Evolutionary conservation across 2,113 vertebrate species (phyloP).

Genomic region (Spizaetus ornatus): DNA sequence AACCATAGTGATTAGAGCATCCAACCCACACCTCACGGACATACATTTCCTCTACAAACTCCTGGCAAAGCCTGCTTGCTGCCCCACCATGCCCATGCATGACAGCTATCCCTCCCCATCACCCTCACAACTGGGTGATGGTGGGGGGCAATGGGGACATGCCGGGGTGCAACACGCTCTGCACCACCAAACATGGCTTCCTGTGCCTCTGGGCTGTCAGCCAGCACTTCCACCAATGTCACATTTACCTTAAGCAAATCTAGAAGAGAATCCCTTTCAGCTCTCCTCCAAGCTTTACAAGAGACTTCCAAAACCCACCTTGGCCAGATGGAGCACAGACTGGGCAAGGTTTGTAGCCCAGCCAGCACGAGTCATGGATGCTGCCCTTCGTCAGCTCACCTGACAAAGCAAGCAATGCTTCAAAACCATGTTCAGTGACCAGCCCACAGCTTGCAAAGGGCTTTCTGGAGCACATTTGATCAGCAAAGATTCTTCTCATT

Average conservation of each 20-base stretch:
- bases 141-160: background rate
- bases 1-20: accelerated
- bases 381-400: background rate
- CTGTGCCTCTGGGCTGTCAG: background rate
- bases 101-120: accelerated
- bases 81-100: background rate
- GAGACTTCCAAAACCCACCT: background rate
- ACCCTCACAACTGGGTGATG: background rate
- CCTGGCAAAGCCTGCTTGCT: background rate
- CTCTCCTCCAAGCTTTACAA: background rate
- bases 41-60: background rate
- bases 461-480: background rate
- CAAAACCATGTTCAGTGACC: background rate
- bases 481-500: background rate
- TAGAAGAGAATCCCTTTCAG: background rate
- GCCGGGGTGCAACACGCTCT: background rate
- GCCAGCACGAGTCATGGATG: background rate
- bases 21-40: background rate
- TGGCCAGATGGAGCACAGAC: background rate
- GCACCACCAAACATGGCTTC: background rate
- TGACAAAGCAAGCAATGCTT: background rate
- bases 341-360: background rate
- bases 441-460: background rate
- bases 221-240: accelerated
- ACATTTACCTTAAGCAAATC: background rate